Percentiles rank a stretch among this genome's conserved stretches.
Evolutionary conservation across 2,113 vertebrate genomes (phyloP).

Genomic region (Calyptomena viridis): DNA sequence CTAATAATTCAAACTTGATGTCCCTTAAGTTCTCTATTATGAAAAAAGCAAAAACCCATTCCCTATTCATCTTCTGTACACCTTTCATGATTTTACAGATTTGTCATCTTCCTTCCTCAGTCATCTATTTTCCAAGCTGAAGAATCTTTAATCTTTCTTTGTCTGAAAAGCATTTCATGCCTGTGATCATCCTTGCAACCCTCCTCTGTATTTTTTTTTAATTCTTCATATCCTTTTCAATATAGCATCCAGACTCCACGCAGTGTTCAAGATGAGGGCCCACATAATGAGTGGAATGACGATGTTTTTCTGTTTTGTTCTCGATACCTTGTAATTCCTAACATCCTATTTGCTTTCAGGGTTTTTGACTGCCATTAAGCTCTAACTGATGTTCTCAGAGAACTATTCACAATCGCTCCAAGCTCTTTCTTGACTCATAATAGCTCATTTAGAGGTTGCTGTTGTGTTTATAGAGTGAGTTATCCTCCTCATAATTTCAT

Average conservation of each 20-base stretch:
- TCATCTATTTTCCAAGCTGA: constrained; percentile 34
- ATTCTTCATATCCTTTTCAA: constrained; percentile 43
- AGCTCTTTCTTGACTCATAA: constrained; percentile 13
- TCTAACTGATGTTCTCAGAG: constrained; percentile 21
- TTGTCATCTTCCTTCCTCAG: constrained; percentile 45
- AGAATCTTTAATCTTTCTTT: constrained; percentile 51
- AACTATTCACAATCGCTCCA: constrained; percentile 19
- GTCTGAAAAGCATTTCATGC: constrained; percentile 33
- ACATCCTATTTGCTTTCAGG: constrained; percentile 35
- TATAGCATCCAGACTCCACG: constrained; percentile 25
- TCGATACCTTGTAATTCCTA: constrained; percentile 23
- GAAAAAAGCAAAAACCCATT: constrained; percentile 6
- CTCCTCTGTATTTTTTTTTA: constrained; percentile 20
- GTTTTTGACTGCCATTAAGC: constrained; percentile 15
- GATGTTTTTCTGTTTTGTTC: constrained; percentile 51
- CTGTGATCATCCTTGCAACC: constrained; percentile 16
- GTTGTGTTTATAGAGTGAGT: constrained; percentile 17
- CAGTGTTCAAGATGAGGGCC: constrained; percentile 16
- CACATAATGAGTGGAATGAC: constrained; percentile 21
- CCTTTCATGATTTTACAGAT: constrained; percentile 47
- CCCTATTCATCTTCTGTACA: constrained; percentile 37
- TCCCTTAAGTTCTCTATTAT: constrained; percentile 21
- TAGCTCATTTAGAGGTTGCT: constrained; percentile 35
- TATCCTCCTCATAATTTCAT: constrained; percentile 24
- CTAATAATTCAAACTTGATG: constrained; percentile 50